Evolutionary conservation across 2,888 invertebrate species (phyloP).

Genomic region (Beris morrisii): DNA sequence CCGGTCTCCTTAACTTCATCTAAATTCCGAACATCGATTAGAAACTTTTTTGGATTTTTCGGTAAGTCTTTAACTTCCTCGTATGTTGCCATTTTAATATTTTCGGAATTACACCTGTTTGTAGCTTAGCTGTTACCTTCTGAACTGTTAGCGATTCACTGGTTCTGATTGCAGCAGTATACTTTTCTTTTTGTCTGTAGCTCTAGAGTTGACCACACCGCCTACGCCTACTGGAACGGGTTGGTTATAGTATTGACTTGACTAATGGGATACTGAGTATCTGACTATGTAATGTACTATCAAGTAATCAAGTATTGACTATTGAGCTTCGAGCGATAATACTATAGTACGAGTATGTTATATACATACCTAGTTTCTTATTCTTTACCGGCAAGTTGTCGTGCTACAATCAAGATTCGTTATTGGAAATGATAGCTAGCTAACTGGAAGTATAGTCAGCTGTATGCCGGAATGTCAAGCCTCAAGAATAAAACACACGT

Average conservation of each 20-base stretch:
- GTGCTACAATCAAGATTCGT: no score
- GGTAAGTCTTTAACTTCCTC: constrained; percentile 59
- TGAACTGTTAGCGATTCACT: constrained; percentile 5
- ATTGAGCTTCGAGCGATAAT: no score
- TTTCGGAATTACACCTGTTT: background rate
- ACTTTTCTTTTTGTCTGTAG: background rate
- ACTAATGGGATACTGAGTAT: no score
- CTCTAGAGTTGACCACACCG: background rate
- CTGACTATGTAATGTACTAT: no score
- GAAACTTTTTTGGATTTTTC: constrained; percentile 58
- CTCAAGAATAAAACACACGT: no score
- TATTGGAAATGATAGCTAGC: no score
- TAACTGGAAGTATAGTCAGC: no score
- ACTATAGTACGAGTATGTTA: no score
- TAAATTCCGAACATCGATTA: constrained; percentile 78
- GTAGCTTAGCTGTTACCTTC: background rate
- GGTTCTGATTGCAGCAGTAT: background rate
- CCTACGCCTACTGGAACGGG: background rate
- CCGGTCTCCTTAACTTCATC: constrained; percentile 72
- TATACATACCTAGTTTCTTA: no score
- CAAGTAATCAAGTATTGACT: no score
- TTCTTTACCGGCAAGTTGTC: no score
- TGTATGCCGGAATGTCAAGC: no score
- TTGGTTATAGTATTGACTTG: background rate
- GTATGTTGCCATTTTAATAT: constrained; percentile 50